phyloP scores from a whole-genome alignment of 2,797 vertebrate species.

The Hemitrygon akajei region DNA sequence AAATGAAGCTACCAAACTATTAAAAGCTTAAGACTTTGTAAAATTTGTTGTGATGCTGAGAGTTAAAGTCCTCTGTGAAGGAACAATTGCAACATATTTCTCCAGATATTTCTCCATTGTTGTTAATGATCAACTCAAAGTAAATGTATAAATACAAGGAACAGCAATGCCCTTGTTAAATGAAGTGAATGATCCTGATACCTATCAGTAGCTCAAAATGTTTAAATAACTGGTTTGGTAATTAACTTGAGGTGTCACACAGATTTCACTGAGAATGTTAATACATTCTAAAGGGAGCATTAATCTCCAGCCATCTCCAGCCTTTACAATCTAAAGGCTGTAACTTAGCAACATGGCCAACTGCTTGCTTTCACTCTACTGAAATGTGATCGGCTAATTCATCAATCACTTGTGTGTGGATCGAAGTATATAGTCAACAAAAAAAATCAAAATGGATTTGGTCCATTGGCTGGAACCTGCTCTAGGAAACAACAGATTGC shows the following conservation, averaged over 20 bases:
- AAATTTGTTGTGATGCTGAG: too few species aligned
- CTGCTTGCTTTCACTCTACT: conserved; percentile 5
- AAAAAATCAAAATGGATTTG: neutral
- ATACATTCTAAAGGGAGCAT: neutral
- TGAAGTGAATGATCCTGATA: neutral
- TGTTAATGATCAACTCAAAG: neutral
- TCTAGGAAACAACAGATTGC: neutral
- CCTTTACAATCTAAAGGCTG: neutral
- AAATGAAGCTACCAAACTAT: too few species aligned
- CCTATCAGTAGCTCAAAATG: neutral
- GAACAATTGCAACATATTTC: too few species aligned
- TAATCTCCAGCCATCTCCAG: neutral
- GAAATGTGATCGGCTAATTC: neutral
- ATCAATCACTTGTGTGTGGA: conserved; percentile 17
- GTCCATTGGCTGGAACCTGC: neutral
- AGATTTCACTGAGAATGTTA: neutral
- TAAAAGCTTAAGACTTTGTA: too few species aligned
- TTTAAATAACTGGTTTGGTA: neutral
- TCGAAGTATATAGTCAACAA: neutral
- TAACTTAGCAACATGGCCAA: conserved; percentile 28
- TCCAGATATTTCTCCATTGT: too few species aligned
- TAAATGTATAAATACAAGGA: neutral
- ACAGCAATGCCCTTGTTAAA: neutral
- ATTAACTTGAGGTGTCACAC: neutral
- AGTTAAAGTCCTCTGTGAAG: too few species aligned